Percentiles rank a stretch among this genome's conserved stretches.
phyloP scores from a whole-genome alignment of 2,888 invertebrate genomes.

The Papilio protenor region DNA sequence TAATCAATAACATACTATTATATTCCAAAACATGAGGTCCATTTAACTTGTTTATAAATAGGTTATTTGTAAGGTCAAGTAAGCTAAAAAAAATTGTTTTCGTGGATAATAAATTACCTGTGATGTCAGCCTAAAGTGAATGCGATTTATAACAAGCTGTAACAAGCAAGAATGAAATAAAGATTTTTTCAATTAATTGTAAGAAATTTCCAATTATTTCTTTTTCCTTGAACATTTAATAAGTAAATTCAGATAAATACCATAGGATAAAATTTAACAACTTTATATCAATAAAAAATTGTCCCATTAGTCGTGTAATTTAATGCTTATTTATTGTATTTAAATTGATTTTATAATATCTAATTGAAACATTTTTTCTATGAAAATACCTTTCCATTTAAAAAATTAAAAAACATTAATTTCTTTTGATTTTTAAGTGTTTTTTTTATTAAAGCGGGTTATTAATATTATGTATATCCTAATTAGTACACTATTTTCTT shows the following conservation, averaged over 20 bases:
- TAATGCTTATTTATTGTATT: too few relatives aligned
- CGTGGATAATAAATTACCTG: not conserved
- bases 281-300: not conserved
- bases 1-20: slow-evolving; percentile 28
- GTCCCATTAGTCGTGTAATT: too few relatives aligned
- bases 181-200: not conserved
- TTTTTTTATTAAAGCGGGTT: too few relatives aligned
- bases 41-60: not conserved
- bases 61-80: not conserved
- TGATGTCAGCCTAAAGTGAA: not conserved
- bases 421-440: too few relatives aligned
- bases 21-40: slow-evolving; percentile 7
- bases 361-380: not conserved
- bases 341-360: too few relatives aligned
- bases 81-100: not conserved
- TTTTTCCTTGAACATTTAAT: not conserved
- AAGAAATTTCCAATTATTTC: not conserved
- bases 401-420: slow-evolving; percentile 27
- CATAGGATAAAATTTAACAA: not conserved
- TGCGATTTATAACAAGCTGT: not conserved
- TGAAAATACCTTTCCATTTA: not conserved
- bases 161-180: not conserved
- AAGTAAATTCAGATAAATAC: not conserved
- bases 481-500: not conserved
- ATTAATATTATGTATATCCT: not conserved